Evolutionary conservation across 2,888 invertebrate genomes (phyloP).

Genomic region (Zootermopsis nevadensis): DNA sequence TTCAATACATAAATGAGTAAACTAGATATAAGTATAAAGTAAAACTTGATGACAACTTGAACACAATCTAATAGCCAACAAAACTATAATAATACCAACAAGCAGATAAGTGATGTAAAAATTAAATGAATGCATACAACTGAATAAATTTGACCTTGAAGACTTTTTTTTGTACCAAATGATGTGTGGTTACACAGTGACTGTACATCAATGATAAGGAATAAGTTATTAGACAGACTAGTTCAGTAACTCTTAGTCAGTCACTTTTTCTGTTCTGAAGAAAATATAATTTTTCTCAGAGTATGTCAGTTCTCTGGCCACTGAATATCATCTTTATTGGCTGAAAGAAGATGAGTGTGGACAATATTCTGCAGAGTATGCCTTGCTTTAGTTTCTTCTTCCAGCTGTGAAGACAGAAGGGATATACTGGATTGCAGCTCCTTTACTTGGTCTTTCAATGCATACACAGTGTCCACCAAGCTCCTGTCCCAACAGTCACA

Average conservation of each 20-base stretch:
- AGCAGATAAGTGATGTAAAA: too few relatives aligned
- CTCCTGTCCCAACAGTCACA: conserved; percentile 66
- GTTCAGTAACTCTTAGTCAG: neutral
- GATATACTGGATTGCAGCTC: conserved; percentile 72
- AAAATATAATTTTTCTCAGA: conserved; percentile 1
- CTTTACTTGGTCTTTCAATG: conserved; percentile 79
- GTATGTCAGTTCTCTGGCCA: conserved; percentile 47
- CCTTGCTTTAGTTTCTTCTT: conserved; percentile 74
- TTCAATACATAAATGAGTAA: too few relatives aligned
- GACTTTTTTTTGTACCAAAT: too few relatives aligned
- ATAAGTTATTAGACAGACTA: neutral
- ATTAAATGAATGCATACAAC: too few relatives aligned
- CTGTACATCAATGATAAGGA: too few relatives aligned
- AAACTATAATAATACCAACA: too few relatives aligned
- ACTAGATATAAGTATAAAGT: too few relatives aligned
- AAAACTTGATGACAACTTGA: too few relatives aligned
- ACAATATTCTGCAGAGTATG: conserved; percentile 63
- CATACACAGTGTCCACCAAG: conserved; percentile 81
- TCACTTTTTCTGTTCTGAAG: neutral
- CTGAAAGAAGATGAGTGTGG: conserved; percentile 53
- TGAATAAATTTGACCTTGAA: too few relatives aligned
- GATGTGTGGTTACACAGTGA: too few relatives aligned
- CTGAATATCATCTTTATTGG: conserved; percentile 46
- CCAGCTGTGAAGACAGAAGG: conserved; percentile 71
- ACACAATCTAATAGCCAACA: too few relatives aligned